Conservation (phyloP, 2,113 vertebrate species). For the Prietella phreatophila region DNA sequence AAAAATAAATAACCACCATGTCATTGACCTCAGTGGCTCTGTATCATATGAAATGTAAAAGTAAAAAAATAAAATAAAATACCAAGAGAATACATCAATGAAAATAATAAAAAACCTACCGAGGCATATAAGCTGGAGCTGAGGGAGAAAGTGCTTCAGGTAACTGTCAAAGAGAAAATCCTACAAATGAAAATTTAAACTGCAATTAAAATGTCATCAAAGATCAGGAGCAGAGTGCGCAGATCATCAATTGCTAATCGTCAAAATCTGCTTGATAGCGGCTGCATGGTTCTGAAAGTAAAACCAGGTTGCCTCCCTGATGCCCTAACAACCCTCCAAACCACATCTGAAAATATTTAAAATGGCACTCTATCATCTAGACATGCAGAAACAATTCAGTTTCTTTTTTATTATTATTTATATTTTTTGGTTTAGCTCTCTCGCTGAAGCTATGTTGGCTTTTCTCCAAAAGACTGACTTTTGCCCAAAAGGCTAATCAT, state of each 20-base stretch:
- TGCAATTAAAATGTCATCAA: conserved; percentile 59
- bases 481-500: conserved; percentile 50
- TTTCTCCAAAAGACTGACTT: conserved; percentile 54
- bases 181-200: conserved; percentile 46
- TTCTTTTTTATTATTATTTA: conserved; percentile 28
- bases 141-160: conserved; percentile 27
- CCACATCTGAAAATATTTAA: conserved; percentile 17
- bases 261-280: conserved; percentile 26
- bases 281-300: not conserved
- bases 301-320: conserved; percentile 61
- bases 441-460: conserved; percentile 48
- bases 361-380: conserved; percentile 12
- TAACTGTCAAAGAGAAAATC: conserved; percentile 31
- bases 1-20: not conserved
- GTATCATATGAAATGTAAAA: conserved; percentile 2
- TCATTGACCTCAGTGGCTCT: not conserved
- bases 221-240: conserved; percentile 27
- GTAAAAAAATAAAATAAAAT: not conserved
- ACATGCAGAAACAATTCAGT: conserved; percentile 48
- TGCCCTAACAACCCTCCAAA: conserved; percentile 11
- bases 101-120: conserved; percentile 22
- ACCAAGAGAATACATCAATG: conserved; percentile 20
- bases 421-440: conserved; percentile 29
- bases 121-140: not conserved
- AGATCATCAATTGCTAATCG: conserved; percentile 53